Percentiles rank a stretch among this genome's conserved stretches.
These are phyloP conservation scores for Agelastica alni DNA, from an alignment of 2,888 invertebrate genomes.

Conservation along the genomic window DNA sequence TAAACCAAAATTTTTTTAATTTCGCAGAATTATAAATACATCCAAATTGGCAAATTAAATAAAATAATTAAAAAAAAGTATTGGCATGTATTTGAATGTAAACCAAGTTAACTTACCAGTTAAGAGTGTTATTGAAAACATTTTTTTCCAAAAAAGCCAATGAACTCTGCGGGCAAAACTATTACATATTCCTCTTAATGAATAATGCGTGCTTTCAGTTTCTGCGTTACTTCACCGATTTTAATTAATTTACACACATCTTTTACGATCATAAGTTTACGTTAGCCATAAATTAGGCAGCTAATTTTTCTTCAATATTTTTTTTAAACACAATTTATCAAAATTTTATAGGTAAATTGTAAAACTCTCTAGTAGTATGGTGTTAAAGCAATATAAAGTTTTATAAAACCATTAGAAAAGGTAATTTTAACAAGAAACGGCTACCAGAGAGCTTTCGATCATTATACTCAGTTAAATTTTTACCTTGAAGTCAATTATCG, in stretches of 20 bases:
- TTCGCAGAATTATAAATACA: too few species aligned
- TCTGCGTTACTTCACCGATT: constrained; percentile 48
- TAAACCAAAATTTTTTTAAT: too few species aligned
- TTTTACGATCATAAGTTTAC: constrained; percentile 49
- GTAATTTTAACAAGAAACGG: constrained; percentile 33
- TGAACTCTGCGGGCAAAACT: too few species aligned
- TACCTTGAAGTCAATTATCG: too few species aligned
- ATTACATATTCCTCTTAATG: too few species aligned
- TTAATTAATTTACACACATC: constrained; percentile 49
- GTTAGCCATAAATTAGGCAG: constrained; percentile 48
- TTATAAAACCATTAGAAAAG: constrained; percentile 7
- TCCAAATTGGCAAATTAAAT: too few species aligned
- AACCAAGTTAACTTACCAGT: too few species aligned
- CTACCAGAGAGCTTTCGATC: constrained; percentile 17
- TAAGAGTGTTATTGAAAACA: too few species aligned
- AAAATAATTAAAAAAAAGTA: too few species aligned
- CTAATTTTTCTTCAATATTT: constrained; percentile 37
- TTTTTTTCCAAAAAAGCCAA: too few species aligned
- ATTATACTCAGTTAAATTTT: constrained; percentile 48
- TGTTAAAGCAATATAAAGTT: constrained; percentile 8
- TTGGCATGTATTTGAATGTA: too few species aligned
- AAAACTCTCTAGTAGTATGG: constrained; percentile 13
- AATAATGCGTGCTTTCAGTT: constrained; percentile 39
- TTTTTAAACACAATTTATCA: constrained; percentile 23
- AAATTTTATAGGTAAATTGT: constrained; percentile 10